Conservation (phyloP, 2,797 vertebrate species). For the Lithobates sylvaticus region DNA sequence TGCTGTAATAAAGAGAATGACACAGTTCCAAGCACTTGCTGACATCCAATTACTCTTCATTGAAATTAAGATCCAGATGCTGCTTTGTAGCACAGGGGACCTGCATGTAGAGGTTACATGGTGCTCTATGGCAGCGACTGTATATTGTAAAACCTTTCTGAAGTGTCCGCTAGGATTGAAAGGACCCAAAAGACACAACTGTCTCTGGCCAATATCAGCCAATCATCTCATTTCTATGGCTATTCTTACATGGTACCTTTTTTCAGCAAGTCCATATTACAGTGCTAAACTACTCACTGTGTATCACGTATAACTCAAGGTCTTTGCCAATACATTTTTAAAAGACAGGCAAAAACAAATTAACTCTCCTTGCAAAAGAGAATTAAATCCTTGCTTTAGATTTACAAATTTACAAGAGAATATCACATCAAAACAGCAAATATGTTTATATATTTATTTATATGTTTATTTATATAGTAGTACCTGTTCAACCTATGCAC, state of each 20-base stretch:
- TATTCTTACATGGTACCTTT: neutral
- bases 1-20: slow-evolving; percentile 6
- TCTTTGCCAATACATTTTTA: neutral
- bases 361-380: too few species aligned
- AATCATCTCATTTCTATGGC: neutral
- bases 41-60: neutral
- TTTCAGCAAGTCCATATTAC: neutral
- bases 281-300: neutral
- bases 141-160: neutral
- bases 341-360: neutral
- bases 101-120: neutral
- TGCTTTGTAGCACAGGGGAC: neutral
- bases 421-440: too few species aligned
- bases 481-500: too few species aligned
- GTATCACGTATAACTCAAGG: neutral
- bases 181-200: neutral
- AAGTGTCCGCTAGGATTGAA: neutral
- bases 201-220: neutral
- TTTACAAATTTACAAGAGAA: too few species aligned
- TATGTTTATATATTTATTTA: too few species aligned
- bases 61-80: neutral
- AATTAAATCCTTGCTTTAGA: too few species aligned
- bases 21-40: slow-evolving; percentile 16
- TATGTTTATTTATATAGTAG: too few species aligned
- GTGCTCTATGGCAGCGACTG: neutral